A percentile compares a stretch with the other conserved stretches of the same genome.
Conservation (phyloP, 2,797 vertebrate genomes). For the Malacoraja senta region DNA sequence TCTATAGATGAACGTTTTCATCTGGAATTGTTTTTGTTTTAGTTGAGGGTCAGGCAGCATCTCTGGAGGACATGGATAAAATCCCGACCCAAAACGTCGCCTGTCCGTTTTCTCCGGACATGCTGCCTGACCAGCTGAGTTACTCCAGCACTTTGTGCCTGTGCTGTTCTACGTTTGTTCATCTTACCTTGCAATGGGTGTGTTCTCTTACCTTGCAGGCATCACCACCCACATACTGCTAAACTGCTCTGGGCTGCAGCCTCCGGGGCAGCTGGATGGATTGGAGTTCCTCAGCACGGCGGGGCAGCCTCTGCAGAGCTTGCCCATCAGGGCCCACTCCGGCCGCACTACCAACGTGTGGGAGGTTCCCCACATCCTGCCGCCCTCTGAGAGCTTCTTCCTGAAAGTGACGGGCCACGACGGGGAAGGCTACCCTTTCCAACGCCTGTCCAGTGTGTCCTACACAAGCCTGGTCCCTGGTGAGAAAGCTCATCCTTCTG, state of each 20-base stretch:
- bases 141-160: too few relatives aligned
- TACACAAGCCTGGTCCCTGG: constrained; percentile 79
- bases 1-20: too few relatives aligned
- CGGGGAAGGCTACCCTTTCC: constrained; percentile 69
- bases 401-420: constrained; percentile 80
- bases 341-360: constrained; percentile 68
- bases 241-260: constrained; percentile 73
- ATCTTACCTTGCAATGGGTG: too few relatives aligned
- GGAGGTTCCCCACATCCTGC: constrained; percentile 67
- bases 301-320: constrained; percentile 63
- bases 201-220: constrained; percentile 57
- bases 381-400: constrained; percentile 77
- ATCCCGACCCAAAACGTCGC: too few relatives aligned
- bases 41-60: too few relatives aligned
- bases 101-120: too few relatives aligned
- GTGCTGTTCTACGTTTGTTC: too few relatives aligned
- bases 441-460: constrained; percentile 81
- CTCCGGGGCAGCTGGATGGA: constrained; percentile 65
- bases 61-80: too few relatives aligned
- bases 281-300: constrained; percentile 77
- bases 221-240: constrained; percentile 75
- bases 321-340: constrained; percentile 57
- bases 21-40: too few relatives aligned
- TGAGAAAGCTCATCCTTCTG: constrained; percentile 45
- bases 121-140: too few relatives aligned